Percentiles rank a stretch among this genome's conserved stretches.
These are phyloP conservation scores for Danio aesculapii DNA, from an alignment of 2,797 vertebrate genomes.

Conservation along the genomic window DNA sequence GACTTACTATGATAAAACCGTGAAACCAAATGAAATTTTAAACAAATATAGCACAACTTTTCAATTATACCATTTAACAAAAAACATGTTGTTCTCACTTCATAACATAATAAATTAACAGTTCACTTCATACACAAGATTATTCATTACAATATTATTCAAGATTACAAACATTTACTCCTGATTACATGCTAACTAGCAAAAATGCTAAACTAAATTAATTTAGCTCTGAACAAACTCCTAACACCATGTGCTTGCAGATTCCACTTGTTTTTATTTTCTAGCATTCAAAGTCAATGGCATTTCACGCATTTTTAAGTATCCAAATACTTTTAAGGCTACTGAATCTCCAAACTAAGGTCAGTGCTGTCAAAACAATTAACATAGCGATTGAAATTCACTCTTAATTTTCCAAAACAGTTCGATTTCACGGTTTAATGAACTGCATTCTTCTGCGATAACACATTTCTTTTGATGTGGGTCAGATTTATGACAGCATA, in stretches of 20 bases:
- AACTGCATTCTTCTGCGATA: slow-evolving; percentile 8
- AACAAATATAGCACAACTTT: background rate
- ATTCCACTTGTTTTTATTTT: background rate
- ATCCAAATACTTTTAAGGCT: slow-evolving; percentile 7
- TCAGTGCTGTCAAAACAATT: slow-evolving; percentile 10
- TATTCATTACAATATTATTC: background rate
- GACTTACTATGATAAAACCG: too few species aligned
- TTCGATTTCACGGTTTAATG: slow-evolving; percentile 16
- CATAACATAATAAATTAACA: background rate
- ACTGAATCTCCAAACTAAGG: slow-evolving; percentile 16
- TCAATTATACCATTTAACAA: background rate
- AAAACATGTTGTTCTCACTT: background rate
- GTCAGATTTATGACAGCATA: background rate
- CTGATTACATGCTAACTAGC: background rate
- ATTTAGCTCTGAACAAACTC: background rate
- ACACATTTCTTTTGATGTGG: slow-evolving; percentile 6
- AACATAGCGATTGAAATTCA: slow-evolving; percentile 24
- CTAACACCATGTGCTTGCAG: background rate
- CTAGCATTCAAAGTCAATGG: background rate
- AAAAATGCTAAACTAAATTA: background rate
- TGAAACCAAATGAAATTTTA: background rate
- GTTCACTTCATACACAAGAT: background rate
- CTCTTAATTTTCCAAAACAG: slow-evolving; percentile 20
- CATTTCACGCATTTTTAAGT: slow-evolving; percentile 27
- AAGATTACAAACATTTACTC: too few species aligned